These are phyloP conservation scores for Pollenia angustigena DNA, from an alignment of 2,888 invertebrate genomes.

Conservation along the genomic window DNA sequence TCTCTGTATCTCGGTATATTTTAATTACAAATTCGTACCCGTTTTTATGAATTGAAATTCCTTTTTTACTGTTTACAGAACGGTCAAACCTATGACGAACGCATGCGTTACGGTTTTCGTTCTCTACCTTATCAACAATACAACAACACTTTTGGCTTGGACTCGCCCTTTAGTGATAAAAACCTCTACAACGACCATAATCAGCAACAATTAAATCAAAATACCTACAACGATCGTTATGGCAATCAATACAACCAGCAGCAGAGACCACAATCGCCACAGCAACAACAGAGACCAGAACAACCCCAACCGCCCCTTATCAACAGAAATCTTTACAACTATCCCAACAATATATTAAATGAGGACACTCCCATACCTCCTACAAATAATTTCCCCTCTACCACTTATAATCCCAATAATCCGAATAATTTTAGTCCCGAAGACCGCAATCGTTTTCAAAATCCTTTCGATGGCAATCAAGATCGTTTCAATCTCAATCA, in stretches of 20 bases:
- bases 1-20: not conserved
- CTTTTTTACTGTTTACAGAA: conserved; percentile 76
- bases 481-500: conserved; percentile 81
- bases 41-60: not conserved
- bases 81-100: conserved; percentile 82
- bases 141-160: conserved; percentile 78
- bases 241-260: conserved; percentile 70
- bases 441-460: conserved; percentile 77
- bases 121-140: conserved; percentile 74
- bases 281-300: conserved; percentile 12
- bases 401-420: conserved; percentile 74
- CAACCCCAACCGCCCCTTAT: conserved; percentile 33
- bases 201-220: conserved; percentile 61
- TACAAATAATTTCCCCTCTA: conserved; percentile 51
- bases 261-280: conserved; percentile 1
- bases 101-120: conserved; percentile 80
- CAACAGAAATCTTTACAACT: conserved; percentile 56
- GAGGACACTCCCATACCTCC: conserved; percentile 47
- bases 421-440: conserved; percentile 62
- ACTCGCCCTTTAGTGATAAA: conserved; percentile 81
- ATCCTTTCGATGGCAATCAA: conserved; percentile 79
- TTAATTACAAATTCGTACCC: not conserved
- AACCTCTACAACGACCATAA: conserved; percentile 77
- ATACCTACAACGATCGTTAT: conserved; percentile 72
- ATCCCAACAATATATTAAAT: conserved; percentile 52